Conservation (phyloP, 2,888 invertebrate species). For the Volucella inflata region DNA sequence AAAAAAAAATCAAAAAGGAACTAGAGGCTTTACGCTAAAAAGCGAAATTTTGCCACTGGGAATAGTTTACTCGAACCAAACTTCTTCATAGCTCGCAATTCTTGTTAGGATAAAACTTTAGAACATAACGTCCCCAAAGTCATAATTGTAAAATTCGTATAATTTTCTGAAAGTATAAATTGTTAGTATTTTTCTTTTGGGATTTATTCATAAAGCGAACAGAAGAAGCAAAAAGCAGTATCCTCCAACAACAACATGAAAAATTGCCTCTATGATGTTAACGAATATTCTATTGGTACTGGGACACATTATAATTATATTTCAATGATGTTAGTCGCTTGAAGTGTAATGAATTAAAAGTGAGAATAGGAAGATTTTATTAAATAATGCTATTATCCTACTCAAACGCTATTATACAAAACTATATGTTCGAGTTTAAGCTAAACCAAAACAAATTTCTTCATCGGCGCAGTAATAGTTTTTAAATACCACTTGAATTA, state of each 20-base stretch:
- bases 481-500: no score
- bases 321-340: constrained; percentile 13
- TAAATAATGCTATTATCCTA: no score
- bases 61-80: constrained; percentile 51
- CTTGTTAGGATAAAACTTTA: constrained; percentile 36
- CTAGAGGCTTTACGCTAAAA: constrained; percentile 28
- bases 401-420: no score
- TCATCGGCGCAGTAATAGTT: no score
- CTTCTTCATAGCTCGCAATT: constrained; percentile 52
- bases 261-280: background rate
- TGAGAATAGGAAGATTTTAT: background rate
- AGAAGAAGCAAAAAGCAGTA: background rate
- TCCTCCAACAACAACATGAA: background rate
- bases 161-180: constrained; percentile 44
- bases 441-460: no score
- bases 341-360: background rate
- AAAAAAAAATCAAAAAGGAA: constrained; percentile 13
- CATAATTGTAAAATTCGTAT: constrained; percentile 43
- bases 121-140: constrained; percentile 46
- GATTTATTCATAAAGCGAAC: constrained; percentile 33
- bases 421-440: no score
- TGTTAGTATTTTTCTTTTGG: constrained; percentile 45
- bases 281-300: background rate
- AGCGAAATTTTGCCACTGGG: constrained; percentile 55
- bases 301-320: constrained; percentile 4